Base-by-base conservation (phyloP, 1,140 invertebrate species). In the Gonioctena quinquepunctata region DNA sequence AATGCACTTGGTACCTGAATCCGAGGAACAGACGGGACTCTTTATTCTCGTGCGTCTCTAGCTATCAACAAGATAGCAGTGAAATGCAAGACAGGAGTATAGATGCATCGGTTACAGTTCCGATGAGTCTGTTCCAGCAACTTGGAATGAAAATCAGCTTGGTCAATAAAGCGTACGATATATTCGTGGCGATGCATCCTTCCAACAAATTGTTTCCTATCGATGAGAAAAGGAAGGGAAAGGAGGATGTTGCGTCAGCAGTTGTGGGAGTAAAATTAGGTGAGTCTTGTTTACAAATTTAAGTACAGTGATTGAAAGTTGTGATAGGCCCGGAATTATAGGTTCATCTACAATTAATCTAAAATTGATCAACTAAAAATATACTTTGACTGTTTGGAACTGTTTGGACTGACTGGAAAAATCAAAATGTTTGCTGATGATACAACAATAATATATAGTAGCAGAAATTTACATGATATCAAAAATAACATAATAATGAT, bases 1-100 rank as follows among this genome's bases (percentile, higher is more conserved):
- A 89, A 13, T 94, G 93, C 79, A 90, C 90, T 16, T 93, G 92
- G 91, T 91, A 90, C 81, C 85, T 85, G 27, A 86, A 79, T 73
- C 70, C 76, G 16, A 56, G 63, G 54, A 68, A 68, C 57, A 71
- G 65, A 65, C 61, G 42, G 8, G 75, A 80, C 59, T 70, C 77
- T 18, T 42, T 81, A 16, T 81, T 82, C 65, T 79, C 81, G 54
- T 82, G 81, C 52, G 77, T 73, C 7, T 76, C 77, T 6, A 77
- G 74, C 42, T 77, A 77, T 54, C 68, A 73, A 59, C 63, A 76
- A 84, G 21, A 87, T 86, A 7, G 85, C 86, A n/a, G 82, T 87
- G 69, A 86, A 83, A 54, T 87, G 85, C 73, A 87, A 69, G 90
- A 91, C 68, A 88, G 88, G 60, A 84, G 86, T 22, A 87, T 93